Conservation (phyloP, 2,888 invertebrate genomes). For the Aphelenchoides bicaudatus region DNA sequence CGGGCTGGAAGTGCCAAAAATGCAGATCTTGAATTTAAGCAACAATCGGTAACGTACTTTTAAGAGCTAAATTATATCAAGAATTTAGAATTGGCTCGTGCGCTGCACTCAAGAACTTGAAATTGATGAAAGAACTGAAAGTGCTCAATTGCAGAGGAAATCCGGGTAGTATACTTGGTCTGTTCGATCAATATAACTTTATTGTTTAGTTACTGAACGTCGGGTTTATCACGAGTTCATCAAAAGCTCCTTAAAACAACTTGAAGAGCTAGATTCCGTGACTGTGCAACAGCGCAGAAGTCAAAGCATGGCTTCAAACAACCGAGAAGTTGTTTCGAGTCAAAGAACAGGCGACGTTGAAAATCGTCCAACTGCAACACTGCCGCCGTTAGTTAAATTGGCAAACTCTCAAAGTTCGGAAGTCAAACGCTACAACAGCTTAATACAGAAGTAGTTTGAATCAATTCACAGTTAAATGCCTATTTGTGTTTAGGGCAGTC, state of each 20-base stretch:
- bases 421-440: slow-evolving; percentile 2
- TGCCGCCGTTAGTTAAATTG: slow-evolving; percentile 12
- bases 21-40: slow-evolving; percentile 27
- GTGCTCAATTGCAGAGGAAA: slow-evolving; percentile 35
- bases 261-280: slow-evolving; percentile 14
- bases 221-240: slow-evolving; percentile 39
- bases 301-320: background rate
- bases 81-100: slow-evolving; percentile 35
- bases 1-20: slow-evolving; percentile 28
- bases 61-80: background rate
- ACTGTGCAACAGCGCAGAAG: background rate
- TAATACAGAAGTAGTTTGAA: background rate
- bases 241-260: slow-evolving; percentile 22
- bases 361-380: background rate
- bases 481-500: background rate
- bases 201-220: slow-evolving; percentile 38
- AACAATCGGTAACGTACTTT: slow-evolving; percentile 29
- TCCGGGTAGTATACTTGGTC: no score
- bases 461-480: background rate
- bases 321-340: no score
- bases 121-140: slow-evolving; percentile 30
- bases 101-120: slow-evolving; percentile 33
- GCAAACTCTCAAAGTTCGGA: slow-evolving; percentile 13
- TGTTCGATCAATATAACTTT: no score
- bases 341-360: background rate